Percentiles rank a stretch among this genome's conserved stretches.
Conservation (phyloP, 2,888 invertebrate genomes). For the Synergus gifuensis region DNA sequence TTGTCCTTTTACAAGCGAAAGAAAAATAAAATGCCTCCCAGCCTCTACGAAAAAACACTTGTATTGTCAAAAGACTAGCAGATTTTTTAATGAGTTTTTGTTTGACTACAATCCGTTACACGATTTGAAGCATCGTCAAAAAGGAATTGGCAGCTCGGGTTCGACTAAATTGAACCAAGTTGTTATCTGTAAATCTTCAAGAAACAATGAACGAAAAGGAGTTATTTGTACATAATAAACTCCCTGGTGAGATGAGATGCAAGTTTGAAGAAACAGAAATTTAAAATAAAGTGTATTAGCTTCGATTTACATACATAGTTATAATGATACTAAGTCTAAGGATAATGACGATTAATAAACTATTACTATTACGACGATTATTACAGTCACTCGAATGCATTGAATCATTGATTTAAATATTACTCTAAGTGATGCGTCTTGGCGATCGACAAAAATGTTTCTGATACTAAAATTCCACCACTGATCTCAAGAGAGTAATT, state of each 20-base stretch:
- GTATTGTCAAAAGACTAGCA: not conserved
- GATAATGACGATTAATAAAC: slow-evolving; percentile 48
- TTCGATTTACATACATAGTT: slow-evolving; percentile 54
- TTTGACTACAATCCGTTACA: slow-evolving; percentile 6
- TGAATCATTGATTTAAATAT: slow-evolving; percentile 52
- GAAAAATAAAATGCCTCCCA: not conserved
- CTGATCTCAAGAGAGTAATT: slow-evolving; percentile 4
- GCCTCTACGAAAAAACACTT: not conserved
- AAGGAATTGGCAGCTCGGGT: slow-evolving; percentile 38
- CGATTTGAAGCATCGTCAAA: not conserved
- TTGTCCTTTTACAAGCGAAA: not conserved
- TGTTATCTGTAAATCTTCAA: slow-evolving; percentile 21
- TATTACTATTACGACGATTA: slow-evolving; percentile 49
- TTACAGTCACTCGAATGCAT: slow-evolving; percentile 49
- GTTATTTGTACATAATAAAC: slow-evolving; percentile 38
- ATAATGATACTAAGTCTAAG: slow-evolving; percentile 50
- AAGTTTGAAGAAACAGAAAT: slow-evolving; percentile 7
- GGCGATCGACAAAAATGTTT: slow-evolving; percentile 15
- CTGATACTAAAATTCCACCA: slow-evolving; percentile 10
- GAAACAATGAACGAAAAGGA: not conserved
- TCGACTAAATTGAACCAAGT: slow-evolving; percentile 10
- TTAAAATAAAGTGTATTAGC: slow-evolving; percentile 48
- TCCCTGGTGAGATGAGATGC: slow-evolving; percentile 8
- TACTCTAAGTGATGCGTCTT: slow-evolving; percentile 41
- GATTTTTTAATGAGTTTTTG: not conserved